These are phyloP conservation scores for Malurus alboscapulatus DNA, from an alignment of 2,113 vertebrate species.

Conservation along the genomic window DNA sequence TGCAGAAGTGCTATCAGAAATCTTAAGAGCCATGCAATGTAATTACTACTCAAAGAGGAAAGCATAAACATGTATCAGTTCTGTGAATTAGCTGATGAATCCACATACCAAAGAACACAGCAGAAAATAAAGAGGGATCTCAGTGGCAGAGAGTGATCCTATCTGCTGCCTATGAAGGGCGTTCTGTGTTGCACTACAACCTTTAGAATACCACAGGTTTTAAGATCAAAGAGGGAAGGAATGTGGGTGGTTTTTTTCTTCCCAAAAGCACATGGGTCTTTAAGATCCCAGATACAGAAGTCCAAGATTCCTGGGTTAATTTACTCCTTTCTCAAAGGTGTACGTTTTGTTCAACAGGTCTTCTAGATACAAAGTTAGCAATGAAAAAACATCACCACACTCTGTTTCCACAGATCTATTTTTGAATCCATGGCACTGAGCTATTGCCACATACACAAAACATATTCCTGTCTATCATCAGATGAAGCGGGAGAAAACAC, in stretches of 20 bases:
- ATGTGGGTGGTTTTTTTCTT: accelerated
- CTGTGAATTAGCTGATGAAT: background rate
- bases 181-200: background rate
- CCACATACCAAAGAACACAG: background rate
- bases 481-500: background rate
- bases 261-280: background rate
- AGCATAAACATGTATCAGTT: background rate
- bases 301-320: background rate
- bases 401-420: background rate
- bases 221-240: background rate
- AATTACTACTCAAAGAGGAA: background rate
- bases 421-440: background rate
- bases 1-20: background rate
- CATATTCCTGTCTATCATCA: background rate
- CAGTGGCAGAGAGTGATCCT: background rate
- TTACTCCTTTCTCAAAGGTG: background rate
- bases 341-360: background rate
- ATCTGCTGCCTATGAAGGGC: background rate
- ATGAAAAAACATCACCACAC: background rate
- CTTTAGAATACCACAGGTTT: background rate
- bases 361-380: background rate
- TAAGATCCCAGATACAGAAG: background rate
- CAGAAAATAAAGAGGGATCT: background rate
- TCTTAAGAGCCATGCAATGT: background rate
- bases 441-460: background rate